phyloP scores from a whole-genome alignment of 2,113 vertebrate genomes.

The Holacanthus passer region DNA sequence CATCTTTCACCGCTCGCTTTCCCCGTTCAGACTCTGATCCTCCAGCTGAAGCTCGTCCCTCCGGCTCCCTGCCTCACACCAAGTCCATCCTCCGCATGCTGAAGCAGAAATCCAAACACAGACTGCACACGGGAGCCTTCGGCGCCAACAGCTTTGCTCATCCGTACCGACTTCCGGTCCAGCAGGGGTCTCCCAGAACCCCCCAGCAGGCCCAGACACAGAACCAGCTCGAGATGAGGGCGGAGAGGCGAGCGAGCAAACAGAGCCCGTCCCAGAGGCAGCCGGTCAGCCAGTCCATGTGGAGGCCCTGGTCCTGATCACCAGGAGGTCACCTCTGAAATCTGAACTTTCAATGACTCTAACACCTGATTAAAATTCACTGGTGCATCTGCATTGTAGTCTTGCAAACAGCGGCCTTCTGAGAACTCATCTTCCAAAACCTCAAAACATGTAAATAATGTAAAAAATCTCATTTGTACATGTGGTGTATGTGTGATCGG shows the following conservation, averaged over 20 bases:
- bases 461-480: constrained; percentile 38
- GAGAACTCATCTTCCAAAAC: background rate
- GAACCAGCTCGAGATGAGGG: constrained; percentile 2
- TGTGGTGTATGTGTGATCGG: constrained; percentile 43
- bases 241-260: constrained; percentile 8
- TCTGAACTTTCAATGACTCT: constrained; percentile 6
- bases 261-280: constrained; percentile 29
- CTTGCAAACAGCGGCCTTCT: constrained; percentile 8
- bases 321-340: background rate
- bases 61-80: constrained; percentile 12
- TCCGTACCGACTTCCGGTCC: background rate
- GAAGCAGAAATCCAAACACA: constrained; percentile 18
- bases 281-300: constrained; percentile 50
- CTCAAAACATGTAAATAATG: constrained; percentile 63
- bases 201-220: constrained; percentile 28
- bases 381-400: background rate
- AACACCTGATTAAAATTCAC: background rate
- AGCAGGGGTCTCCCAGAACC: constrained; percentile 2
- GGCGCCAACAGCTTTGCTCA: background rate
- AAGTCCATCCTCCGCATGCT: constrained; percentile 29
- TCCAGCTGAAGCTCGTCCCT: background rate
- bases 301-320: constrained; percentile 74
- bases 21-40: constrained; percentile 5
- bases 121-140: background rate
- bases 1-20: constrained; percentile 4